Evolutionary conservation across 2,113 vertebrate genomes (phyloP).

Genomic region (Microcebus jonahi): DNA sequence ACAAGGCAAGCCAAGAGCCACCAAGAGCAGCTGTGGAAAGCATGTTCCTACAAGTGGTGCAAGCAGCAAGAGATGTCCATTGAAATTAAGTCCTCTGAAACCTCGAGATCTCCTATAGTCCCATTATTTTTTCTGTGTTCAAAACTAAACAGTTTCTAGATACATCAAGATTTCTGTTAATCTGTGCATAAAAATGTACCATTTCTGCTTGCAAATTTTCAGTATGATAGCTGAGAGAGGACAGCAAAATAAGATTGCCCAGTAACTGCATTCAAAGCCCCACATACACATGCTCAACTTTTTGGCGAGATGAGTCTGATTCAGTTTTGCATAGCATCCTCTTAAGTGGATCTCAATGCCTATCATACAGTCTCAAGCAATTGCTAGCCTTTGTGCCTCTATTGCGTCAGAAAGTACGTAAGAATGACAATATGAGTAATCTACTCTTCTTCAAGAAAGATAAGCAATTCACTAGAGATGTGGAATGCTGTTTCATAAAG

Average conservation of each 20-base stretch:
- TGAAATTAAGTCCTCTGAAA: background rate
- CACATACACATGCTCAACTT: constrained; percentile 23
- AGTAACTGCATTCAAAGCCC: background rate
- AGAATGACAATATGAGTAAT: constrained; percentile 68
- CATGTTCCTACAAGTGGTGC: background rate
- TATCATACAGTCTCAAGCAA: constrained; percentile 56
- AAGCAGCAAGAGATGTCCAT: background rate
- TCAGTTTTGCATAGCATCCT: constrained; percentile 69
- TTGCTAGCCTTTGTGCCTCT: constrained; percentile 53
- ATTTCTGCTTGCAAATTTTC: background rate
- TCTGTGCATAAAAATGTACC: background rate
- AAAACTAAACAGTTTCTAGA: background rate
- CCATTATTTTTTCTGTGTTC: background rate
- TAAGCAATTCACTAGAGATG: constrained; percentile 72
- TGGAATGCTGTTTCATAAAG: constrained; percentile 75
- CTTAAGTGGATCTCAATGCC: constrained; percentile 59
- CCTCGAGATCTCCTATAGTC: background rate
- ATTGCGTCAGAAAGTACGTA: constrained; percentile 73
- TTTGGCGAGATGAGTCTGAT: constrained; percentile 52
- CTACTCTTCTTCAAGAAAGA: constrained; percentile 78
- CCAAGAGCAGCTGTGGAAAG: background rate
- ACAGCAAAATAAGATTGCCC: constrained; percentile 28
- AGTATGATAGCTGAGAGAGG: background rate
- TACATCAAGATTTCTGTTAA: background rate
- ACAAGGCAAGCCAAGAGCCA: background rate